Conservation (phyloP, 2,888 invertebrate genomes). For the Tetragnatha montana region DNA sequence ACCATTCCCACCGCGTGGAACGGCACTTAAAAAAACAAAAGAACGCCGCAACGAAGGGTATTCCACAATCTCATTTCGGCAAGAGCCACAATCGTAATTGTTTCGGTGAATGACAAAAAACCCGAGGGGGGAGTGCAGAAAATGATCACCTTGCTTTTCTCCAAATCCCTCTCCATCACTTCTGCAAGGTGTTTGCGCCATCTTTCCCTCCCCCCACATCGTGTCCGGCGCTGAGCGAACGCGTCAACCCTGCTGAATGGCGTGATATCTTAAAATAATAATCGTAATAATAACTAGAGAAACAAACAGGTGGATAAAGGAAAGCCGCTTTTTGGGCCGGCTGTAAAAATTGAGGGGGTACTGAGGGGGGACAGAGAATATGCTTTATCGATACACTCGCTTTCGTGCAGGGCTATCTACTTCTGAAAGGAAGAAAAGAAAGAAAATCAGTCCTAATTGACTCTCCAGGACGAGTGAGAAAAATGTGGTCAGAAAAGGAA, state of each 20-base stretch:
- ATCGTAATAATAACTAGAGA: conserved; percentile 41
- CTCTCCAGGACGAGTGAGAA: conserved; percentile 19
- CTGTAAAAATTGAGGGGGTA: conserved; percentile 22
- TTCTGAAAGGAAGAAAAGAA: conserved; percentile 14
- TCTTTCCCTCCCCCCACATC: neutral
- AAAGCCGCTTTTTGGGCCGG: conserved; percentile 38
- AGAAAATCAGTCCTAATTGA: conserved; percentile 38
- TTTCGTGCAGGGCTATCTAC: conserved; percentile 32
- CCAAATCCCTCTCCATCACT: conserved; percentile 39
- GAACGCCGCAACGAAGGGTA: conserved; percentile 6
- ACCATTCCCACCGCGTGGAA: too few species aligned
- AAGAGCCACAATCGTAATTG: conserved; percentile 44
- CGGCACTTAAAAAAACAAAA: neutral
- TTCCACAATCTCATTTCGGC: conserved; percentile 28
- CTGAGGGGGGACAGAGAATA: neutral
- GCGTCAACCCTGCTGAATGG: conserved; percentile 26
- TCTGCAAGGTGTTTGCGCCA: conserved; percentile 16
- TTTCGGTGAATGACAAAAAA: conserved; percentile 45
- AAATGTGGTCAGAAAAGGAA: conserved; percentile 28
- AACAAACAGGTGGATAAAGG: conserved; percentile 36
- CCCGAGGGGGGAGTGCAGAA: neutral
- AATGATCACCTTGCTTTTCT: conserved; percentile 56
- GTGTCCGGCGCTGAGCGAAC: neutral
- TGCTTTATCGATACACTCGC: conserved; percentile 1
- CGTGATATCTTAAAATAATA: conserved; percentile 51